Percentiles rank a stretch among this genome's conserved stretches.
Conservation (phyloP, 2,797 vertebrate species). For the Phalloptychus januarius region DNA sequence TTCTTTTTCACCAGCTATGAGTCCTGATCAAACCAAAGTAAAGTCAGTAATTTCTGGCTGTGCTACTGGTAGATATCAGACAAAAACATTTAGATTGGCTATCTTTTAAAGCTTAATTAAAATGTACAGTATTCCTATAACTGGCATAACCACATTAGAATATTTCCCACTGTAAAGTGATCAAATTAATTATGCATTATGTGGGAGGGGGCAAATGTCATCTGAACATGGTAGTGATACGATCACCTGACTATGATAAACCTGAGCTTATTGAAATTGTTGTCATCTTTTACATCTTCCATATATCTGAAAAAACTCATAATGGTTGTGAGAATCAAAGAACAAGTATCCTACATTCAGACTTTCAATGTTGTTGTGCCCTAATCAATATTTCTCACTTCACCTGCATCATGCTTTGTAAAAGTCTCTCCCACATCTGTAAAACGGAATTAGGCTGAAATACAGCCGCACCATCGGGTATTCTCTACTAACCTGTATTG, state of each 20-base stretch:
- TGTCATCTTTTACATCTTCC: not conserved
- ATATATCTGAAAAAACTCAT: not conserved
- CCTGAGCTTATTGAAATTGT: not conserved
- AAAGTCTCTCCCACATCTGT: conserved; percentile 9
- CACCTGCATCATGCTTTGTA: conserved; percentile 12
- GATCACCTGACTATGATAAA: not conserved
- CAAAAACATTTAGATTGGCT: not conserved
- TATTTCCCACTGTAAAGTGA: not conserved
- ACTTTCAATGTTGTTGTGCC: not conserved
- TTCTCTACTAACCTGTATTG: not conserved
- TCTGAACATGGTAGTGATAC: not conserved
- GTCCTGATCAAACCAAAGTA: too few relatives aligned
- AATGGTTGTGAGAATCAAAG: not conserved
- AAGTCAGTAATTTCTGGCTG: not conserved
- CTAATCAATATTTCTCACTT: conserved; percentile 7
- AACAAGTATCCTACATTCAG: not conserved
- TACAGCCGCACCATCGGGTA: not conserved
- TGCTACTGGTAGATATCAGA: not conserved
- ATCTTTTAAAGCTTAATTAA: not conserved
- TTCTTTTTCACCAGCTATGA: too few relatives aligned
- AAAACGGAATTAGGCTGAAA: conserved; percentile 8
- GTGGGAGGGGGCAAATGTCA: not conserved
- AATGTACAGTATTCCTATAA: not conserved
- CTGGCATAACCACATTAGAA: not conserved
- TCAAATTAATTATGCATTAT: not conserved